Evolutionary conservation across 2,888 invertebrate genomes (phyloP), one percentile per base, ranked within the genome.

Genomic region (Drymonia ruficornis): DNA sequence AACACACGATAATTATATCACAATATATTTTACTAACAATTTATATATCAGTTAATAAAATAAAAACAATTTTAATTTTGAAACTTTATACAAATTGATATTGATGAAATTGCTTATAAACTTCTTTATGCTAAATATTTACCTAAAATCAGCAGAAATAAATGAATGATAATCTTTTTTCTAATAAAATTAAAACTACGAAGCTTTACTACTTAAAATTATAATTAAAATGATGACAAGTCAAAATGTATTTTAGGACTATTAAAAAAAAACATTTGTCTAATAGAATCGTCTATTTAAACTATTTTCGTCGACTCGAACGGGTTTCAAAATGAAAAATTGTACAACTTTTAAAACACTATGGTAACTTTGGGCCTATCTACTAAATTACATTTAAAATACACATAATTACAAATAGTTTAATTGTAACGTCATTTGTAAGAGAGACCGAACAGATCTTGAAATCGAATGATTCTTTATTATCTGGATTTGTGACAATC

Each of bases 341-440:
- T 88, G 86, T 89, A 88, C 85, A 80, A 73, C 78, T 76, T 73
- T 74, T 71, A 76, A 78, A 77, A 76, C 70, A 73, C 76, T 84
- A 86, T 87, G 90, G 90, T 90, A 90, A 90, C 90, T 80, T 83
- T 83, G 77, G 78, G 75, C 81, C 85, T 87, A 83, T 60, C 53
- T 65, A 74, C 85, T 85, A 87, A 66, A 72, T 76, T 79, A 79
- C 56, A 67, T 74, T 70, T 74, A 75, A 73, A 70, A 70, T 72
- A 73, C 59, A 59, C 61, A 63, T 62, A 67, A 66, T 66, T 63
- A 67, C 62, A 63, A 54, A 55, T 56, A 15, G 5, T 28, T 53
- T 45, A 51, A 52, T 65, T 60, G 58, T 71, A 63, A 67, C 66
- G 63, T 61, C 63, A 65, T 66, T 51, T 57, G 51, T 51, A 58